Percentiles rank a stretch among this genome's conserved stretches.
Evolutionary conservation across 2,113 vertebrate species (phyloP).

Genomic region (Colistium nudipinnis): DNA sequence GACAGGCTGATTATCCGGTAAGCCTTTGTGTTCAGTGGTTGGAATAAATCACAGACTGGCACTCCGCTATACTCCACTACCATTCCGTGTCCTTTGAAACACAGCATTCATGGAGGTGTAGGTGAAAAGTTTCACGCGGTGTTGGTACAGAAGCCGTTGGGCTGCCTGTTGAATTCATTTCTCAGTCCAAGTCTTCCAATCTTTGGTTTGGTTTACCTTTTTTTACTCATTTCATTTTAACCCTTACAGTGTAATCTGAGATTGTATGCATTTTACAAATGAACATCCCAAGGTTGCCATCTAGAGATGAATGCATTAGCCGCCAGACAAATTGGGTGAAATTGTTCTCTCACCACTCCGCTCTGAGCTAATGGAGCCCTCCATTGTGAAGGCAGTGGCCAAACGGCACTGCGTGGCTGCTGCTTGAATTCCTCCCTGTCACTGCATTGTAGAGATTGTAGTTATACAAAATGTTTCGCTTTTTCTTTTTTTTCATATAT

Average conservation of each 20-base stretch:
- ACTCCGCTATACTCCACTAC: no score
- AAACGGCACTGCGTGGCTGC: constrained; percentile 13
- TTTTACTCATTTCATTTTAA: no score
- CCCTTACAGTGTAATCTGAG: constrained; percentile 40
- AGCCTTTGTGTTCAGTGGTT: background rate
- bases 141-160: background rate
- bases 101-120: no score
- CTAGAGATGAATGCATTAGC: constrained; percentile 61
- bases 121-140: no score
- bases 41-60: no score
- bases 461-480: background rate
- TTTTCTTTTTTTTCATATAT: background rate
- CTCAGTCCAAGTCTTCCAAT: no score
- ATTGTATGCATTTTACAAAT: constrained; percentile 52
- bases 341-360: constrained; percentile 16
- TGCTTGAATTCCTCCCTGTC: constrained; percentile 43
- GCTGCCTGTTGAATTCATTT: no score
- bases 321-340: constrained; percentile 60
- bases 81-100: no score
- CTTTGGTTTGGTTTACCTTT: no score
- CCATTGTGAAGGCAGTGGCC: constrained; percentile 23
- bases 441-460: constrained; percentile 19
- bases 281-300: constrained; percentile 28
- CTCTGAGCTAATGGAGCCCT: constrained; percentile 50
- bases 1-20: no score